phyloP scores from a whole-genome alignment of 2,113 vertebrate genomes.

The Cromileptes altivelis region DNA sequence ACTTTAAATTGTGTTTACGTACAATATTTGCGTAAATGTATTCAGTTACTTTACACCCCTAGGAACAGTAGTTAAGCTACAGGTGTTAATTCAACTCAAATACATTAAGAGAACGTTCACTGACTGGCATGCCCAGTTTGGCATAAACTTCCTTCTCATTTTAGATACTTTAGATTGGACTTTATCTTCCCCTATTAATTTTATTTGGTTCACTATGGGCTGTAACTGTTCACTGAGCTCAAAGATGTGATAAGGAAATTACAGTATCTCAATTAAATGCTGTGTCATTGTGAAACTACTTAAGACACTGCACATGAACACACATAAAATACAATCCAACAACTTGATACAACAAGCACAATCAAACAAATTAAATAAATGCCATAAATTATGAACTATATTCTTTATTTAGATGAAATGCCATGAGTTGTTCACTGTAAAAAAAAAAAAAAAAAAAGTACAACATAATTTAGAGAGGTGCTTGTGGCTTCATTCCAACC shows the following conservation, averaged over 20 bases:
- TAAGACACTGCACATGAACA: neutral
- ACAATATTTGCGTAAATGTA: no score
- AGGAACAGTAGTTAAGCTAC: no score
- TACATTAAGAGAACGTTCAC: neutral
- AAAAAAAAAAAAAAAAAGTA: constrained; percentile 6
- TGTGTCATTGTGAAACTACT: neutral
- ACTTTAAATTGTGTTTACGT: no score
- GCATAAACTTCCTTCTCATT: neutral
- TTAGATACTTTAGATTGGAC: neutral
- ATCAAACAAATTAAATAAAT: no score
- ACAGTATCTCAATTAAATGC: neutral
- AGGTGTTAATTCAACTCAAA: no score
- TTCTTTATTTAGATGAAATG: constrained; percentile 36
- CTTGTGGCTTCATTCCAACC: neutral
- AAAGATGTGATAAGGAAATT: neutral
- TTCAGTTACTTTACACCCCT: no score
- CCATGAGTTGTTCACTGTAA: constrained; percentile 9
- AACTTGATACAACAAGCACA: no score
- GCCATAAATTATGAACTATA: neutral
- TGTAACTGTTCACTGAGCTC: neutral
- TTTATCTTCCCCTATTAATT: neutral
- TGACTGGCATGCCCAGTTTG: no score
- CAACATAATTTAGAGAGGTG: neutral
- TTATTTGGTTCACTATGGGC: neutral
- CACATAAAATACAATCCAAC: neutral